Evolutionary conservation across 2,888 invertebrate genomes (phyloP), one percentile per base, ranked within the genome.

Genomic region (Gymnosoma rotundatum): DNA sequence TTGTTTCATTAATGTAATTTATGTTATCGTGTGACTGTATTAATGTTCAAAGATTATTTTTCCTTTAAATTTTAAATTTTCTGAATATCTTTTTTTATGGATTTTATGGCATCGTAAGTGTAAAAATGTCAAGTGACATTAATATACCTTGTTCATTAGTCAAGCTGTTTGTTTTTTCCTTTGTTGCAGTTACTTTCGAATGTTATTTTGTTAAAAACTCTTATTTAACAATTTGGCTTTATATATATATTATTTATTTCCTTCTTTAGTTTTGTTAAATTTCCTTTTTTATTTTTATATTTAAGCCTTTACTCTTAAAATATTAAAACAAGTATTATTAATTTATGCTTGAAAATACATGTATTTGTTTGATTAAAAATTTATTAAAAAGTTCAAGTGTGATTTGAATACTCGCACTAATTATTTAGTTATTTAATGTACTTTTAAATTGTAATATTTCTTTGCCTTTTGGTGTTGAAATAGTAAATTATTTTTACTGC

Each of bases 401-500:
- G 25, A 25, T 25, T 25, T n/a, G 25, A 4, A 32, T 32, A 32
- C 25, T 32, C 25, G 3, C 25, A 32, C 25, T 32, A 32, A 32
- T 32, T 32, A 32, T 32, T 32, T 32, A 32, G 25, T 5, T 32
- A 32, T 32, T 32, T 32, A 32, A 32, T 36, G 67, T 61, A 67
- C 50, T 61, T 60, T 21, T 21, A n/a, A 69, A 50, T 66, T 8
- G 25, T 7, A 52, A 25, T 42, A 42, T 66, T 70, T 60, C 4
- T 64, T 21, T 64, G 16, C 18, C 54, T 72, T 52, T 76, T 72
- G 42, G 36, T 48, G 42, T 69, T 80, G 80, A 73, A 45, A 42
- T 78, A 78, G 73, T 80, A 83, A 78, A 84, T 84, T 81, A 78
- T 81, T 84, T 84, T 80, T 74, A 84, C 81, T 48, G 70, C 70